Evolutionary conservation across 30 jellyfish, hydroid and myxozoan species (phyloP), one percentile per base, ranked within the genome.

Genomic region (Clytia hemisphaerica): DNA sequence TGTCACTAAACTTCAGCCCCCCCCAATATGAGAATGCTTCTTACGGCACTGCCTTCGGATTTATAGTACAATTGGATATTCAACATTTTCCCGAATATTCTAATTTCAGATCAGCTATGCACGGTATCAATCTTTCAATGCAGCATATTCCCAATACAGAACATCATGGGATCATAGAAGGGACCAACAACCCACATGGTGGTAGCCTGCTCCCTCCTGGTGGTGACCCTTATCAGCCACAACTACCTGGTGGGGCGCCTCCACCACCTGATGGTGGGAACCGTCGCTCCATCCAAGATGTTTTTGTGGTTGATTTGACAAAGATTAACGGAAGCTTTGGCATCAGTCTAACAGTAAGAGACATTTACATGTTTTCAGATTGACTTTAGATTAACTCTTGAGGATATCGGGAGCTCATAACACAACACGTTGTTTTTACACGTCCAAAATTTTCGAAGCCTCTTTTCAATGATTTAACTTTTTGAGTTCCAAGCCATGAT

Each of bases 301-400:
- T 86, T 16, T 86, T 78, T 63, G 96, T 86, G 6, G 95, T 84
- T 35, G 93, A 86, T 46, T 74, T 86, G 22, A 84, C 96, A 18
- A 78, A 73, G 42, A 47, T 67, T 4, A 86, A 79, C 45, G 93
- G 94, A 6, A 67, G 96, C 46, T 86, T 86, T 73, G 96, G 96
- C 33, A 75, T 86, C 15, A 82, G 96, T 31, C 47, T 86, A 9
- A 78, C 96, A 70, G 96, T 86, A 64, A 78, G 92, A 58, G 25
- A 40, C 10, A 2, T 0, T 14, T 25, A 19, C 9, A 25, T n/a
- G 35, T 58, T 33, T n/a, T n/a, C n/a, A n/a, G n/a, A n/a, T n/a
- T n/a, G n/a, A n/a, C n/a, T n/a, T n/a, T n/a, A n/a, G n/a, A n/a
- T n/a, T n/a, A n/a, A n/a, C n/a, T n/a, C n/a, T n/a, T n/a, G n/a